Evolutionary conservation across 1,140 invertebrate genomes (phyloP), one percentile per base, ranked within the genome.

Genomic region (Apis laboriosa): DNA sequence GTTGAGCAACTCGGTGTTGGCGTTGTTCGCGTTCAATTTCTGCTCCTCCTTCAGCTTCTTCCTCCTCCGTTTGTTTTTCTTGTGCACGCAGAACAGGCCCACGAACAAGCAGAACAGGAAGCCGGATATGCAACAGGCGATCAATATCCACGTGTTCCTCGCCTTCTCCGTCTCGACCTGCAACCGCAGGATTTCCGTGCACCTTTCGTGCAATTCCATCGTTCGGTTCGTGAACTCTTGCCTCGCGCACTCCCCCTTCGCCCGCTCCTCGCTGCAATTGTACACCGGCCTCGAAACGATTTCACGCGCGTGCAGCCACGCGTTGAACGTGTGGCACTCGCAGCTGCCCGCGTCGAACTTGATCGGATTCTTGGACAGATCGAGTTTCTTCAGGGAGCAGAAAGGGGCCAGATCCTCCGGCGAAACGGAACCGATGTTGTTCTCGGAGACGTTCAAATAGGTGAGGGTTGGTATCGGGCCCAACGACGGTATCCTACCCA

Each of bases 361-460:
- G 24, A 93, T 80, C 7, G 75, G 84, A 72, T 94, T 94, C 0
- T 77, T 87, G 0, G 89, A 78, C 0, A 94, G 67, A 28, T 93
- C 92, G 9, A 94, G 88, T 0, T 61, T 21, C 28, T 91, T 77
- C 0, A 94, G 75, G 0, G 84, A 90, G 63, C 93, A 94, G 12
- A 93, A 91, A 0, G 90, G 86, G 0, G 91, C 92, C 19, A 95
- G 80, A 2, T 94, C 92, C 1, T 92, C 92, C 3, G 90, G 78
- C 19, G 82, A 87, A 1, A 95, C 80, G 9, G 75, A 74, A 0
- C 13, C 55, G 49, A 95, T 95, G 0, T n/a, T 2, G 63, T 95
- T 95, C 8, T 84, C 72, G 0, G 92, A 93, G 0, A 95, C 74
- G 76, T 95, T 94, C 9, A 95, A 77, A 15, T 89, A 60, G 1